phyloP scores from a whole-genome alignment of 2,113 vertebrate species.

The Erythrocebus patas region DNA sequence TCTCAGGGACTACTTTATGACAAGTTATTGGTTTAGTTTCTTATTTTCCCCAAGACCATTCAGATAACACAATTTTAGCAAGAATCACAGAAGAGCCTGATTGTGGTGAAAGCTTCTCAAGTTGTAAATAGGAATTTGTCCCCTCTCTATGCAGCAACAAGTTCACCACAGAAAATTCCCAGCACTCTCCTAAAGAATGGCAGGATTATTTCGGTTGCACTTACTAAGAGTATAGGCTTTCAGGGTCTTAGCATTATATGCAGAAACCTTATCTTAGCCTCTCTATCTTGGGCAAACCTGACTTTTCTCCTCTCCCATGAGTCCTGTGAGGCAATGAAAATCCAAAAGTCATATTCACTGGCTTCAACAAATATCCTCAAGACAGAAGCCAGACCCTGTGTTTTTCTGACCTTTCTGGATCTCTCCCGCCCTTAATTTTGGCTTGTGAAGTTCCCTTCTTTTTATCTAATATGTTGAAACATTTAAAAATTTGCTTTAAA shows the following conservation, averaged over 20 bases:
- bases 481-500: neutral
- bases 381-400: neutral
- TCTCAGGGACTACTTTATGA: neutral
- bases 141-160: neutral
- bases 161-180: neutral
- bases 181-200: neutral
- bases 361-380: neutral
- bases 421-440: neutral
- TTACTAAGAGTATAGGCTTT: neutral
- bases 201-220: neutral
- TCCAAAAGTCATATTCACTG: neutral
- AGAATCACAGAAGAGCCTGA: neutral
- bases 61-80: neutral
- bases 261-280: neutral
- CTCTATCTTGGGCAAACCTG: neutral
- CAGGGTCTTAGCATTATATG: neutral
- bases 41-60: neutral
- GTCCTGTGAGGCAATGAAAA: neutral
- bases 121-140: neutral
- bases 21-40: neutral
- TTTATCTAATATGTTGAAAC: neutral
- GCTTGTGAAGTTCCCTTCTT: neutral
- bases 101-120: neutral
- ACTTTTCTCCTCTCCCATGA: neutral
- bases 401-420: neutral